These are phyloP conservation scores for Cyprinodon diabolis DNA, from an alignment of 2,797 vertebrate genomes.

Conservation along the genomic window DNA sequence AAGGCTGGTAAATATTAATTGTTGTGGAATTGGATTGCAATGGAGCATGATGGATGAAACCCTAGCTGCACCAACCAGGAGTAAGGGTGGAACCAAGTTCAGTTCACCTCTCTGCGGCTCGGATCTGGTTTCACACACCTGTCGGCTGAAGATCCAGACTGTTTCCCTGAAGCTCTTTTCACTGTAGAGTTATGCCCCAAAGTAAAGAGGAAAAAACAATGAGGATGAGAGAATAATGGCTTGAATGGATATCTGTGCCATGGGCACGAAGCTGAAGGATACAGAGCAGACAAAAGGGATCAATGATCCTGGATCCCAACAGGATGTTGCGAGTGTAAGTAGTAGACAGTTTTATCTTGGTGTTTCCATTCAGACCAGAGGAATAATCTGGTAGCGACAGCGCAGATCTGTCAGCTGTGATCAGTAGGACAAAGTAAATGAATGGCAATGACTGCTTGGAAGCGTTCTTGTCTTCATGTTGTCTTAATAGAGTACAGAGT, in stretches of 20 bases:
- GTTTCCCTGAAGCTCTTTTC: conserved; percentile 10
- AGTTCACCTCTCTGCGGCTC: conserved; percentile 21
- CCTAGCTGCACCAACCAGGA: conserved; percentile 40
- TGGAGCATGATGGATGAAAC: conserved; percentile 62
- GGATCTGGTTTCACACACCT: conserved; percentile 75
- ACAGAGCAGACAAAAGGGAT: conserved; percentile 48
- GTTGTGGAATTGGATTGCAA: neutral
- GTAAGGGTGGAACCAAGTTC: conserved; percentile 41
- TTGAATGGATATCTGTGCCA: conserved; percentile 65
- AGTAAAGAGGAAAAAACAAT: conserved; percentile 19
- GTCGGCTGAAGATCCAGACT: conserved; percentile 34
- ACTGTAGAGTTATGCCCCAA: neutral
- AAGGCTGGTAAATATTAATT: conserved; percentile 17
- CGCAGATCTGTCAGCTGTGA: neutral
- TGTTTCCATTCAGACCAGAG: neutral
- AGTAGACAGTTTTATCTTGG: neutral
- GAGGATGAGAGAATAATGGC: conserved; percentile 38
- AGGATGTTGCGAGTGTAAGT: conserved; percentile 77
- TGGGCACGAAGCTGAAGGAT: conserved; percentile 73
- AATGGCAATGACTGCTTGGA: neutral
- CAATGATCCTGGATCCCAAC: conserved; percentile 57
- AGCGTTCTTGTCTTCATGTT: no score
- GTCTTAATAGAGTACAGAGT: neutral
- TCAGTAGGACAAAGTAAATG: neutral
- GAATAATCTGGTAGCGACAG: neutral